phyloP scores from a whole-genome alignment of 2,113 vertebrate genomes.

The Halichoeres trimaculatus region DNA sequence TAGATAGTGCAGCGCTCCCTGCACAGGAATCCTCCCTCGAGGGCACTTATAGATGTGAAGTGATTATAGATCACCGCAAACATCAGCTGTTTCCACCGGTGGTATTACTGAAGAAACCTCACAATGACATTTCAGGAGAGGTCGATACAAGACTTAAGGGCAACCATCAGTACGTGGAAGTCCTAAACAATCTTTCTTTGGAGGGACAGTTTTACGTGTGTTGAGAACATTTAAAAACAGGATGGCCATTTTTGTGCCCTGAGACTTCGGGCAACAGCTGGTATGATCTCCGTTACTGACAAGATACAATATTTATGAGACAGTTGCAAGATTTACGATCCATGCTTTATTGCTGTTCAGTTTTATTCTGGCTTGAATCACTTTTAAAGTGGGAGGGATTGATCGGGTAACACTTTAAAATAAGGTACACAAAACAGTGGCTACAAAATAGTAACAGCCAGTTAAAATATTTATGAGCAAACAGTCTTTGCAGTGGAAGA shows the following conservation, averaged over 20 bases:
- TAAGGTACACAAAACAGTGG: background rate
- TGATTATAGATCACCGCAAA: conserved; percentile 36
- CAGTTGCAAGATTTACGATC: background rate
- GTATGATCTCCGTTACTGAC: conserved; percentile 15
- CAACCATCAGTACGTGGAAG: conserved; percentile 17
- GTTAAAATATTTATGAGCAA: no score
- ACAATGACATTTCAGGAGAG: conserved; percentile 48
- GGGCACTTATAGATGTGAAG: conserved; percentile 37
- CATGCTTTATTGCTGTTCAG: conserved; percentile 5
- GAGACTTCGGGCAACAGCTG: background rate
- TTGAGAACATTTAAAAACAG: background rate
- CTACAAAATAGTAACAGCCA: no score
- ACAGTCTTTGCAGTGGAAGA: no score
- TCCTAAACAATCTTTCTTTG: background rate
- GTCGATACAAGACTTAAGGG: conserved; percentile 2
- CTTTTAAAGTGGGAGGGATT: conserved; percentile 9
- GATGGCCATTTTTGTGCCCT: no score
- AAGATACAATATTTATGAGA: background rate
- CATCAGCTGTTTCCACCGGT: conserved; percentile 43
- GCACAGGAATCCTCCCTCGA: conserved; percentile 7
- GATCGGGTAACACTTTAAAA: background rate
- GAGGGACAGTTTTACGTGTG: conserved; percentile 34
- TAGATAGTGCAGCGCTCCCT: conserved; percentile 5
- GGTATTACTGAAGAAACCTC: conserved; percentile 11
- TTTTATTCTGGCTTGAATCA: background rate